Base-by-base conservation (phyloP, 2,888 invertebrate genomes). In the Nomada ferruginata region DNA sequence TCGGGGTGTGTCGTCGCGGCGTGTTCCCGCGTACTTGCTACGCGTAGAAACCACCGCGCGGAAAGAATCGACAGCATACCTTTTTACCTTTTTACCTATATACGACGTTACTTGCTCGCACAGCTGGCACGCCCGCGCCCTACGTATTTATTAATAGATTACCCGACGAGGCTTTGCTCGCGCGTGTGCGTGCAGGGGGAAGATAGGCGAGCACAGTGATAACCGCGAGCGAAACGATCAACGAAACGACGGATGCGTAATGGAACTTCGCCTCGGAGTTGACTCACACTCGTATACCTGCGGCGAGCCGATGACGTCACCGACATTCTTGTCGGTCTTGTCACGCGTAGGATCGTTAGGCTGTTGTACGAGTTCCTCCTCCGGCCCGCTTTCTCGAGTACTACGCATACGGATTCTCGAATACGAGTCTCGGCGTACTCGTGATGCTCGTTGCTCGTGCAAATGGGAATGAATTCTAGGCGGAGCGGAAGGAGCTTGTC, bases 261-360 rank as follows among this genome's bases (percentile, higher is more conserved):
- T 50, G 20, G 52, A n/a, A 26, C 29, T 71, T 50, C 18, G 68
- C 61, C 42, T 50, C 57, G 59, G 23, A 55, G 76, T 76, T 80
- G 76, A 79, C 79, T 79, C 79, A 81, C 64, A 52, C 68, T 57
- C 53, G 77, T 85, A 79, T 78, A 82, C 82, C 82, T 77, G 82
- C 57, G 76, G 71, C 52, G 60, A 57, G 36, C 11, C 42, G 78
- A 15, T 87, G 87, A 87, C 87, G 87, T 87, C 87, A 87, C 20
- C 69, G 78, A 79, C 86, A 87, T 87, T 87, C 87, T 79, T 86
- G 85, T 74, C 78, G 74, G 76, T 76, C 81, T 82, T 87, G 83
- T 85, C 86, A 86, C 79, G 77, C 85, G 74, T 73, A 74, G 79
- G 85, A 87, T 87, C 87, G 87, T 86, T 86, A 83, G 59, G 81